Evolutionary conservation across 2,113 vertebrate species (phyloP), one percentile per base, ranked within the genome.

Genomic region (Oryctolagus cuniculus): DNA sequence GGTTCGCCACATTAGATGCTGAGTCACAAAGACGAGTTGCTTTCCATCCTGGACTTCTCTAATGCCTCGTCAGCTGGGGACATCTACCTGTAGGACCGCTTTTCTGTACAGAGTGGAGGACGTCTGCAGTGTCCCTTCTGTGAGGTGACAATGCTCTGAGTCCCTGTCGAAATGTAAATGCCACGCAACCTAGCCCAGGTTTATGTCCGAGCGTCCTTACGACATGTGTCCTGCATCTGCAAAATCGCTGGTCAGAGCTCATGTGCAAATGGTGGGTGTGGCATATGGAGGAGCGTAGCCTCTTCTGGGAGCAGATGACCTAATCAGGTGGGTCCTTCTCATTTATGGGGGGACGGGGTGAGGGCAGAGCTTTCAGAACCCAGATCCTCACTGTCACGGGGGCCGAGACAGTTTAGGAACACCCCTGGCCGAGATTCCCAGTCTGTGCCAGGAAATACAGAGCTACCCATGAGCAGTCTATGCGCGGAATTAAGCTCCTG

Each of bases 401-500:
- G 63, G 24, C 66, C 8, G 27, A 55, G 24, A 75, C 31, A 19
- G 58, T 22, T 16, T 85, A 25, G 79, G 11, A 19, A 27, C 6
- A 15, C 29, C 67, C 29, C 38, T 24, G 36, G 34, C 51, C 70
- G 58, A 44, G 34, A 49, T 22, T 36, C 22, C 66, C 51, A 3
- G 3, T 12, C 86, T n/a, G 1, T 27, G n/a, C 67, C 10, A 29
- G 29, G 70, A 90, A 69, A 90, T 22, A 29, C 44, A 4, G 66
- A 80, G 67, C 63, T 58, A 53, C 72, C 81, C 49, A 38, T 1
- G 63, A 85, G 89, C 92, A 44, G 63, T 63, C 89, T 92, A 2
- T 49, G 55, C 80, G 51, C 67, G 73, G 94, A 94, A 95, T 96
- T 96, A 96, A 96, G 91, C 93, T 87, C 83, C 96, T 92, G 93